Conservation (phyloP, 2,888 invertebrate genomes). For the Drosophila melanosoma region DNA sequence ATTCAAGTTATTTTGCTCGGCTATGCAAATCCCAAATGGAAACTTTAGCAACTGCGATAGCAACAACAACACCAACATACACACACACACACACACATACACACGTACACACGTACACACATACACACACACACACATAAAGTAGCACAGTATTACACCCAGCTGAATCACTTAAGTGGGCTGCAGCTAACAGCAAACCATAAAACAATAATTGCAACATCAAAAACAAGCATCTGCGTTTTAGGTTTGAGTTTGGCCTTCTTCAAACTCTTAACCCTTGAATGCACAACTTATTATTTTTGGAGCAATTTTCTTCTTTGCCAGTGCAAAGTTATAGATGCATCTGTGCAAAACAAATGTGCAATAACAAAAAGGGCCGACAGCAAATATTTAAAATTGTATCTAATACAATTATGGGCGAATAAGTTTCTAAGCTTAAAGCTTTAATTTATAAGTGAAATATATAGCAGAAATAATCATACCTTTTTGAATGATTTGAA, state of each 20-base stretch:
- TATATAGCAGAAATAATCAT: background rate
- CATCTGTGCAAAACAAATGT: background rate
- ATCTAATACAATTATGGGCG: background rate
- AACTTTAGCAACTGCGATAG: slow-evolving; percentile 24
- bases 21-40: slow-evolving; percentile 66
- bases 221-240: slow-evolving; percentile 52
- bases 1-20: slow-evolving; percentile 59
- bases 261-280: slow-evolving; percentile 8
- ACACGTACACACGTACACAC: background rate
- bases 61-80: background rate
- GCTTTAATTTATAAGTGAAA: background rate
- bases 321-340: background rate
- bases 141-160: slow-evolving; percentile 23
- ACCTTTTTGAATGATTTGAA: background rate
- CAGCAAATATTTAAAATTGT: background rate
- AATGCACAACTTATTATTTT: slow-evolving; percentile 6
- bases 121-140: slow-evolving; percentile 2
- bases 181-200: slow-evolving; percentile 54
- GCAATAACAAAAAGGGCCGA: background rate
- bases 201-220: slow-evolving; percentile 79
- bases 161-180: slow-evolving; percentile 50
- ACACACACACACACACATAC: slow-evolving; percentile 5
- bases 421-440: background rate
- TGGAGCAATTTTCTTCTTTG: background rate
- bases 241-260: background rate